Percentiles rank a stretch among this genome's conserved stretches.
phyloP scores from a whole-genome alignment of 2,888 invertebrate species.

The Acheta domesticus region DNA sequence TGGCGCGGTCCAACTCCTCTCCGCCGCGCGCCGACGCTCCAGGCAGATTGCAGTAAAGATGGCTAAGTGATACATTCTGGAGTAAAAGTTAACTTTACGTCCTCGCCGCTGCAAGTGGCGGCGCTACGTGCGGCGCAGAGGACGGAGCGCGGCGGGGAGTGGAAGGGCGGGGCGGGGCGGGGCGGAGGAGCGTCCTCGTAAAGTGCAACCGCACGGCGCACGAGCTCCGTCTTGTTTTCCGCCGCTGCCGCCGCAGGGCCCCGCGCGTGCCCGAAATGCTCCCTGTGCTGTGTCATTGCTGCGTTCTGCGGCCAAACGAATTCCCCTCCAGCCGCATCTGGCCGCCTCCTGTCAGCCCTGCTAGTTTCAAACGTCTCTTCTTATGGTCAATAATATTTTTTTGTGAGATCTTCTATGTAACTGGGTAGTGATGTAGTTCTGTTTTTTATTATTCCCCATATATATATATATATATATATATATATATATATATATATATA shows the following conservation, averaged over 20 bases:
- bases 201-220: not conserved
- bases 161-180: not conserved
- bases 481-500: too few relatives aligned
- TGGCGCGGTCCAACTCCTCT: too few relatives aligned
- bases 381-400: too few relatives aligned
- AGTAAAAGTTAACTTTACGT: conserved; percentile 18
- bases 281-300: too few relatives aligned
- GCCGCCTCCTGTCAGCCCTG: too few relatives aligned
- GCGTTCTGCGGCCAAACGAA: too few relatives aligned
- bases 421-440: too few relatives aligned
- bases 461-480: too few relatives aligned
- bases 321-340: too few relatives aligned
- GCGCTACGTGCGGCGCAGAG: not conserved
- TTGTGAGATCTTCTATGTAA: too few relatives aligned
- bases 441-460: too few relatives aligned
- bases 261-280: not conserved
- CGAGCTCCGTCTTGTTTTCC: not conserved
- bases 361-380: too few relatives aligned
- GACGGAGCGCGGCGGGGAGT: not conserved
- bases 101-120: not conserved
- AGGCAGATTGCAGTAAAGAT: conserved; percentile 18
- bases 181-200: not conserved
- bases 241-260: not conserved
- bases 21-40: not conserved
- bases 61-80: conserved; percentile 3